These are phyloP conservation scores for Myotis findleyi DNA, from an alignment of 2,797 vertebrate species.

Conservation along the genomic window DNA sequence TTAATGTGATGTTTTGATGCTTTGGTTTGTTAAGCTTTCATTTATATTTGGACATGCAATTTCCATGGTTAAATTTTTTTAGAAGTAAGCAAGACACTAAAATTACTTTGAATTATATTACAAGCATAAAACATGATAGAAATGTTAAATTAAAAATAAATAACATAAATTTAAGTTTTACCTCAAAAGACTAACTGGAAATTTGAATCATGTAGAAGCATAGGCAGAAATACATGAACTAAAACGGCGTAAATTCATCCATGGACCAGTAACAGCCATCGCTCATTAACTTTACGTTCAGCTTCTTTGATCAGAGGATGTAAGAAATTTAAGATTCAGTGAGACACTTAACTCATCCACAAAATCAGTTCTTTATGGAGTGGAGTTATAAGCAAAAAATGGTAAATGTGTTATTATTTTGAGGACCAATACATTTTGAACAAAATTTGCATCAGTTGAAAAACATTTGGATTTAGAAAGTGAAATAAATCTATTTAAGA, in stretches of 20 bases:
- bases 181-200: conserved; percentile 1
- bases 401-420: background rate
- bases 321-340: background rate
- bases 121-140: background rate
- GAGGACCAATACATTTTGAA: conserved; percentile 10
- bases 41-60: background rate
- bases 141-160: conserved; percentile 19
- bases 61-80: background rate
- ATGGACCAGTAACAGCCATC: background rate
- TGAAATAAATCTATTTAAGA: background rate
- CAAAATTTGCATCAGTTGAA: background rate
- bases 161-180: conserved; percentile 19
- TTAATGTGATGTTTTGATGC: background rate
- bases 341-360: background rate
- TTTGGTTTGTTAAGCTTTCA: background rate
- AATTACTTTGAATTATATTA: background rate
- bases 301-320: background rate
- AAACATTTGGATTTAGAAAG: conserved; percentile 23
- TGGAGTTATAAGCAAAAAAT: background rate
- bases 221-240: background rate
- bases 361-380: background rate
- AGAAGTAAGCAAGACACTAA: background rate
- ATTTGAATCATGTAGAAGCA: background rate
- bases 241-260: background rate
- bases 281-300: background rate